Base-by-base conservation (phyloP, 2,888 invertebrate genomes). In the Dorcus parallelipipedus region DNA sequence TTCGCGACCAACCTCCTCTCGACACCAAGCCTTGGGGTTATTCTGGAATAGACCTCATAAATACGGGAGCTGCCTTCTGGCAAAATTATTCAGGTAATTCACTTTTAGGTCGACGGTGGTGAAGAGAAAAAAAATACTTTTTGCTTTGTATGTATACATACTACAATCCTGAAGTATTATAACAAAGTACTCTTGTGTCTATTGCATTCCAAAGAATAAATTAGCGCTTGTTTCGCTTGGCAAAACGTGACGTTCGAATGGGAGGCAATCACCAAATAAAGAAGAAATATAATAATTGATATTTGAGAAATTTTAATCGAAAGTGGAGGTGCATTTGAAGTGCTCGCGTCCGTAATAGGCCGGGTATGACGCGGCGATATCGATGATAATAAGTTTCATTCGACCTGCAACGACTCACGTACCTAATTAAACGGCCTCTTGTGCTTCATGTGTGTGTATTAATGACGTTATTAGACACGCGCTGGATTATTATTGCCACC, bases 11-110 rank as follows among this genome's bases (percentile, higher is more conserved):
- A 23, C 72, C 72, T 42, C 84, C 85, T 58, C 85, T 84, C 79
- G 81, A 81, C 43, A 71, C 65, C 53, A 85, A 85, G 69, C 81
- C 81, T 45, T 88, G 88, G 88, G 86, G 86, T 67, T 88, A 88
- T 78, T 78, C 86, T 39, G 87, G 87, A 54, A 81, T 89, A 65
- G 93, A 93, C 80, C 86, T 93, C 77, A 91, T 93, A 85, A 88
- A 90, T 71, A 89, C 88, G 54, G 91, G 91, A 41, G 89, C 89
- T 49, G 92, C 92, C 45, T 93, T 93, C 80, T 93, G 93, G 93
- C 93, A 93, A 77, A 93, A 93, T 78, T 93, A 93, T 80, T 93
- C 93, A 74, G 93, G 93, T 93, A 77, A 86, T 70, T 33, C 26
- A 33, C 26, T 33, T 33, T 33, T 33, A 20, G 20, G 20, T 20